Conservation (phyloP, 1,140 invertebrate genomes). For the Apis laboriosa region DNA sequence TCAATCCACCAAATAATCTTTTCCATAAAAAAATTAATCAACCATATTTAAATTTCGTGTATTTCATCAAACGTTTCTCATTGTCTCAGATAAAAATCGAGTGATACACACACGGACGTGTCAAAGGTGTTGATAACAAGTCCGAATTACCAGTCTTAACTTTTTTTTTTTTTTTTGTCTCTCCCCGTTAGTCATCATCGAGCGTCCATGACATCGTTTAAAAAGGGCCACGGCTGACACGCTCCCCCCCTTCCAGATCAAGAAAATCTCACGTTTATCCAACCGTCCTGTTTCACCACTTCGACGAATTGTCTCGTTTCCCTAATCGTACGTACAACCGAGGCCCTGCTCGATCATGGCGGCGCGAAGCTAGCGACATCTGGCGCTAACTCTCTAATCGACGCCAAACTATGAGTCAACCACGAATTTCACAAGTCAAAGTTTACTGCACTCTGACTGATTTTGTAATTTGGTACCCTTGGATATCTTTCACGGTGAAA, state of each 20-base stretch:
- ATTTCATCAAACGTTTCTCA: background rate
- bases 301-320: background rate
- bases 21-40: too few species aligned
- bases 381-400: background rate
- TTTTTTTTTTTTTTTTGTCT: background rate
- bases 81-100: background rate
- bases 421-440: background rate
- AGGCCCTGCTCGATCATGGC: background rate
- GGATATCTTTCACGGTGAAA: background rate
- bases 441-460: background rate
- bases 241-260: background rate
- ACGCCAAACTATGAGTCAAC: background rate
- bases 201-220: slow-evolving; percentile 1
- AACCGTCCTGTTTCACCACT: background rate
- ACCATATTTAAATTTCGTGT: too few species aligned
- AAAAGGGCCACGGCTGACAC: background rate
- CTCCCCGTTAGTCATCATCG: background rate
- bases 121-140: slow-evolving; percentile 2
- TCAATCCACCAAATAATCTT: too few species aligned
- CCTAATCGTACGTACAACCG: background rate
- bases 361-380: background rate
- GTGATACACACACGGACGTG: background rate
- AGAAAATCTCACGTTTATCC: background rate
- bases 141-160: background rate
- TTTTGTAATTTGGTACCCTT: background rate